Conservation (phyloP, 2,888 invertebrate genomes). For the Pteria penguin region DNA sequence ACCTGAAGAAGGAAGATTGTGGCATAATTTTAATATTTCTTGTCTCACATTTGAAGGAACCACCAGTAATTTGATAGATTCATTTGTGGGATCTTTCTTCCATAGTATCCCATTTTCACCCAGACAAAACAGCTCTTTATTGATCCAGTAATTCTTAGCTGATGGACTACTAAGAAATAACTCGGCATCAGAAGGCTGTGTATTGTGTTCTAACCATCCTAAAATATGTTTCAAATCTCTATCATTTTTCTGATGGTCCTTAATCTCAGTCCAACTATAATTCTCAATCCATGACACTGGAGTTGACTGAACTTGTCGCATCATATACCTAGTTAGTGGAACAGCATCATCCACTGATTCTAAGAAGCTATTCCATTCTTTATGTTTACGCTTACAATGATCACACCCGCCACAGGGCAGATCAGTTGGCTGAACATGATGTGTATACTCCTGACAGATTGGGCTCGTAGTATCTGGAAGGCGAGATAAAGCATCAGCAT, state of each 20-base stretch:
- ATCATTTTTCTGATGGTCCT: neutral
- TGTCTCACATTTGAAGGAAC: too few species aligned
- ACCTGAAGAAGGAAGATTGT: too few species aligned
- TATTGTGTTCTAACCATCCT: neutral
- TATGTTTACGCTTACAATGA: conserved; percentile 15
- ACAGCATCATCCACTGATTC: too few species aligned
- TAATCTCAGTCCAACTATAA: neutral
- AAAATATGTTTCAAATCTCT: neutral
- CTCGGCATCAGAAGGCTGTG: neutral
- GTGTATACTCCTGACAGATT: neutral
- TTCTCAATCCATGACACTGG: neutral
- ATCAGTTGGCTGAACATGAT: neutral
- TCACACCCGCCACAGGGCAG: conserved; percentile 36
- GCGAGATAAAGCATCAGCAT: conserved; percentile 40
- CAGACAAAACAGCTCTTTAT: conserved; percentile 17
- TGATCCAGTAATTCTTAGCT: conserved; percentile 24
- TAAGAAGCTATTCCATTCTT: conserved; percentile 23
- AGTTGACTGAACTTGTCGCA: neutral
- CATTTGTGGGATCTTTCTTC: neutral
- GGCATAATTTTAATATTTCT: too few species aligned
- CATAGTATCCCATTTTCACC: conserved; percentile 39
- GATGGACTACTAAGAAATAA: neutral
- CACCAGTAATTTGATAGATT: too few species aligned
- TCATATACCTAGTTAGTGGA: neutral
- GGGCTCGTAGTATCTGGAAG: neutral